A percentile compares a stretch with the other conserved stretches of the same genome.
Evolutionary conservation across 2,888 invertebrate genomes (phyloP).

Genomic region (Autographa gamma): DNA sequence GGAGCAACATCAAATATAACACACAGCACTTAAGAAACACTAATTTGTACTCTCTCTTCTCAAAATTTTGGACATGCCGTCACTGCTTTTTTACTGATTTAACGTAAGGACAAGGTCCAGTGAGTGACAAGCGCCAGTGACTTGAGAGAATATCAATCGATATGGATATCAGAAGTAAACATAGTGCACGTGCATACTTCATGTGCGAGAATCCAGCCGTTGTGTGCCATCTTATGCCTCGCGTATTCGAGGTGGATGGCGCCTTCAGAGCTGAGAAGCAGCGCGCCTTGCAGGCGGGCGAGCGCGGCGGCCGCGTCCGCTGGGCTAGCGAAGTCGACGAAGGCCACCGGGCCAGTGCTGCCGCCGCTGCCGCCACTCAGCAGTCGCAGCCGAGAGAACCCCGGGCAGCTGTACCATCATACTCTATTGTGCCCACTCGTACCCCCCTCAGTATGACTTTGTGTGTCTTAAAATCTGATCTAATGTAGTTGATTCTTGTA

Average conservation of each 20-base stretch:
- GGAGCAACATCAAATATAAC: constrained; percentile 33
- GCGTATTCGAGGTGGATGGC: constrained; percentile 99
- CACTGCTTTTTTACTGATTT: constrained; percentile 1
- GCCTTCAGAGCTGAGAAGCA: constrained; percentile 98
- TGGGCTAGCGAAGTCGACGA: constrained; percentile 98
- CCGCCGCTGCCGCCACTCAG: constrained; percentile 92
- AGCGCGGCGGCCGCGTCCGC: constrained; percentile 97
- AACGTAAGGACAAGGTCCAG: not conserved
- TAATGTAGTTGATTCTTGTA: constrained; percentile 46
- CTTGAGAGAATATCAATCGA: constrained; percentile 33
- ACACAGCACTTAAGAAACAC: constrained; percentile 36
- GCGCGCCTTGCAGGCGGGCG: constrained; percentile 98
- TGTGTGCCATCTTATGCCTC: constrained; percentile 98
- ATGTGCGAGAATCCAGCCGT: constrained; percentile 89
- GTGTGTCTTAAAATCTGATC: constrained; percentile 49
- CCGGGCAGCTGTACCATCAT: constrained; percentile 96
- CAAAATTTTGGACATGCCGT: constrained; percentile 25
- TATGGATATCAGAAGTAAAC: constrained; percentile 50
- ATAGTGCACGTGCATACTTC: constrained; percentile 86
- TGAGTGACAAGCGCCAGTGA: constrained; percentile 12
- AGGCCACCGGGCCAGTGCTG: constrained; percentile 96
- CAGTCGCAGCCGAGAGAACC: constrained; percentile 99
- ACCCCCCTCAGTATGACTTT: constrained; percentile 72
- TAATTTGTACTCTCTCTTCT: constrained; percentile 10
- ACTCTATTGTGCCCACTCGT: constrained; percentile 81